Conservation (phyloP, 1,140 invertebrate genomes). For the Leptopilina boulardi region DNA sequence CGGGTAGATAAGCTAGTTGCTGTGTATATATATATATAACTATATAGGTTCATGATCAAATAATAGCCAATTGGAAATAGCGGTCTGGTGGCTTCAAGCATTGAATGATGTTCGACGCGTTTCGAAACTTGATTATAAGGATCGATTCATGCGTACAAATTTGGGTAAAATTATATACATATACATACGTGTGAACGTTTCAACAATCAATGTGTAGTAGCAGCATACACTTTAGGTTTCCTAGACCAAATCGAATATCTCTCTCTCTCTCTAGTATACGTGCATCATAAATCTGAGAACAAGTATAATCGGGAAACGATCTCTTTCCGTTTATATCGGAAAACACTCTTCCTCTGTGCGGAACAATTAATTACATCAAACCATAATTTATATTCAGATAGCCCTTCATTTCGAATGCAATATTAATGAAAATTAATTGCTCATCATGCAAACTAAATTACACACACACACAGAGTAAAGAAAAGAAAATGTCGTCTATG, state of each 20-base stretch:
- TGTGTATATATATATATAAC: constrained; percentile 21
- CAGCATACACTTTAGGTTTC: neutral
- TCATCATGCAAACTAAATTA: neutral
- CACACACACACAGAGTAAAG: too few species aligned
- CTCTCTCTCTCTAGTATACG: too few species aligned
- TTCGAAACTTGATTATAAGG: too few species aligned
- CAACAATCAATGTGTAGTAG: neutral
- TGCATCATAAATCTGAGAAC: too few species aligned
- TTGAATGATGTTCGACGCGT: neutral
- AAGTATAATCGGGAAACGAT: neutral
- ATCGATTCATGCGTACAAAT: too few species aligned
- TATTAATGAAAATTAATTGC: neutral
- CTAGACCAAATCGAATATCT: too few species aligned
- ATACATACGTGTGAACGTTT: neutral
- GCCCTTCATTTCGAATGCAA: neutral
- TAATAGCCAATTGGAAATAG: constrained; percentile 40
- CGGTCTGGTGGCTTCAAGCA: neutral
- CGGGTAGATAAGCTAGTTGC: constrained; percentile 37
- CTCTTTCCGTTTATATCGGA: constrained; percentile 10
- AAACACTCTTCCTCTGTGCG: neutral
- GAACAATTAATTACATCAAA: neutral
- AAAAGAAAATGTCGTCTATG: too few species aligned
- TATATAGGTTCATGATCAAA: constrained; percentile 33
- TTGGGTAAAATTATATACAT: neutral
- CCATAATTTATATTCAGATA: neutral